Evolutionary conservation across 2,888 invertebrate species (phyloP), one percentile per base, ranked within the genome.

Genomic region (Ferrisia virgata): DNA sequence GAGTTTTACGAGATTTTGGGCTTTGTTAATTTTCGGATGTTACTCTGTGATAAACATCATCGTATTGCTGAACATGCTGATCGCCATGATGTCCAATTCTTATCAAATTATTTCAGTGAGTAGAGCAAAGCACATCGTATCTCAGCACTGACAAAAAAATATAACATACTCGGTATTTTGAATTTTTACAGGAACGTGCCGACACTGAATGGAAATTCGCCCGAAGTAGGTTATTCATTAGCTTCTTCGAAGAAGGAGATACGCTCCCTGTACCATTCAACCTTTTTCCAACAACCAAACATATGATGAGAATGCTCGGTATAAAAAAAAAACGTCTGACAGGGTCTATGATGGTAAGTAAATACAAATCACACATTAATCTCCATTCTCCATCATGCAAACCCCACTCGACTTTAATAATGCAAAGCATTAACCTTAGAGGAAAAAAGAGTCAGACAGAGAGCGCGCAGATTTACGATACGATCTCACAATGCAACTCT

Each of bases 21-120:
- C 97, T 0, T 92, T 98, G 84, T 92, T 98, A 4, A 98, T 99
- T 93, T 99, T 99, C 88, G 99, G 99, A 64, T 96, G 96, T 5
- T 99, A 99, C 90, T 97, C 97, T 85, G 97, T 96, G 86, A 98
- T 99, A 89, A 97, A 98, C 89, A 94, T 99, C 86, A 97, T 99
- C 87, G 98, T 99, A 0, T 91, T 99, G 36, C 92, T 99, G 86
- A 99, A 99, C 90, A 96, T 99, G 94, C 92, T 99, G 69, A 98
- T 99, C 88, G 99, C 99, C 88, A 99, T 99, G 99, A 98, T 99
- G 98, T 97, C 97, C 85, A 98, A 97, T 89, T 98, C 98, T 0
- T 99, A 98, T 89, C 97, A 98, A 90, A 95, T 97, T 86, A 99
- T 99, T 87, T 98, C 97, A 87, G 97, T 96, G 90, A 92, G 93